These are phyloP conservation scores for Mustela nigripes DNA, from an alignment of 2,113 vertebrate species.

Conservation along the genomic window DNA sequence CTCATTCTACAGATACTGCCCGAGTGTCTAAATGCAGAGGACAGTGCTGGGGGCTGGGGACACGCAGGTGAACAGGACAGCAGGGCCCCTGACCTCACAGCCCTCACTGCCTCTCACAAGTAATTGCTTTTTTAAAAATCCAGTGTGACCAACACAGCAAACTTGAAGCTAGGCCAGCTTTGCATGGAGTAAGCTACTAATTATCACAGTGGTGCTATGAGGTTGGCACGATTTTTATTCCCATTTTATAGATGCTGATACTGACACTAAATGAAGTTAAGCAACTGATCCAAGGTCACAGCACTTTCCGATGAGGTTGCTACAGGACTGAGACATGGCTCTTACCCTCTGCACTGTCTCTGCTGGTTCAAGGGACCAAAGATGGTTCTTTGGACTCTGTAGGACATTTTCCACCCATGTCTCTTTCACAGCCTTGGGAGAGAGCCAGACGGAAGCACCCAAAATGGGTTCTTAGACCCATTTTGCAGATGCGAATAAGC, in stretches of 20 bases:
- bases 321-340: background rate
- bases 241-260: background rate
- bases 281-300: background rate
- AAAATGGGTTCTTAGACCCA: background rate
- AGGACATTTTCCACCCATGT: fast-evolving
- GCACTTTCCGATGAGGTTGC: fast-evolving
- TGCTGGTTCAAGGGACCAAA: background rate
- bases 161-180: background rate
- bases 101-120: background rate
- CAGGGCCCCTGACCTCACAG: background rate
- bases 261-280: background rate
- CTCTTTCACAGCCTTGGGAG: background rate
- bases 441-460: background rate
- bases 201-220: background rate
- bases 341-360: background rate
- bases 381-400: too few species aligned
- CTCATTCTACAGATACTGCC: background rate
- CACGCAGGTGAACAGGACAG: fast-evolving
- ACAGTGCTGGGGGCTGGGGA: background rate
- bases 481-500: background rate
- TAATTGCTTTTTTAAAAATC: background rate
- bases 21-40: fast-evolving
- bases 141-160: background rate
- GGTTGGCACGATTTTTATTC: background rate
- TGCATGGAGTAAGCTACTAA: background rate